Base-by-base conservation (phyloP, 2,888 invertebrate genomes). In the Aporophyla lueneburgensis region DNA sequence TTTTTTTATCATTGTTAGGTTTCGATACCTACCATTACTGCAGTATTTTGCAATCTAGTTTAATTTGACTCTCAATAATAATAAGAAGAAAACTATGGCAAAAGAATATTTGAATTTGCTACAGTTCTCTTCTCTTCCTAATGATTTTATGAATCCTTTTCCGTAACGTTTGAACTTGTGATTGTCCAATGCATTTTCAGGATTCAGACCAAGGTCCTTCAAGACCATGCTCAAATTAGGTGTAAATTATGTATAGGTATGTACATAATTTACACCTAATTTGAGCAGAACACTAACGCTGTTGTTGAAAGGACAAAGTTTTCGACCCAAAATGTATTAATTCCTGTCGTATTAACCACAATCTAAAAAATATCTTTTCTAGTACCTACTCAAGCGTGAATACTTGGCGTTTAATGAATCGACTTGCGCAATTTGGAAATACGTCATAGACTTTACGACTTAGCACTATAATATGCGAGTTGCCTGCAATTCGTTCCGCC, bases 361-460 rank as follows among this genome's bases (percentile, higher is more conserved):
- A 66, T 54, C 6, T 49, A 24, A 33, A 58, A 61, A 76, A 27
- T 40, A 40, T 49, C 1, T n/a, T 33, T 65, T 19, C n/a, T 5
- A 14, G 24, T 66, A 53, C n/a, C n/a, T n/a, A n/a, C 71, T 51
- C 46, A 66, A 61, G 59, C 65, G 46, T 76, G n/a, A 76, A 81
- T 53, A 54, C 72, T 66, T 33, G 69, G 14, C 19, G 33, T 62
- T 67, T 81, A 74, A 74, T 61, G 59, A 68, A 69, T 69, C 49
- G 33, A 49, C 58, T 76, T 80, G 58, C 77, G 79, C 81, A 81
- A 79, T 82, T 75, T 54, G 19, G 12, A 70, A 68, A 74, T 66
- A 75, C 82, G 82, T 82, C 79, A 82, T 75, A 54, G 58, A 40
- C 63, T 83, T 82, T 78, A 82, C 67, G 79, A 72, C 53, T 61